Evolutionary conservation across 2,888 invertebrate genomes (phyloP), one percentile per base, ranked within the genome.

Genomic region (Amblyteles armatorius): DNA sequence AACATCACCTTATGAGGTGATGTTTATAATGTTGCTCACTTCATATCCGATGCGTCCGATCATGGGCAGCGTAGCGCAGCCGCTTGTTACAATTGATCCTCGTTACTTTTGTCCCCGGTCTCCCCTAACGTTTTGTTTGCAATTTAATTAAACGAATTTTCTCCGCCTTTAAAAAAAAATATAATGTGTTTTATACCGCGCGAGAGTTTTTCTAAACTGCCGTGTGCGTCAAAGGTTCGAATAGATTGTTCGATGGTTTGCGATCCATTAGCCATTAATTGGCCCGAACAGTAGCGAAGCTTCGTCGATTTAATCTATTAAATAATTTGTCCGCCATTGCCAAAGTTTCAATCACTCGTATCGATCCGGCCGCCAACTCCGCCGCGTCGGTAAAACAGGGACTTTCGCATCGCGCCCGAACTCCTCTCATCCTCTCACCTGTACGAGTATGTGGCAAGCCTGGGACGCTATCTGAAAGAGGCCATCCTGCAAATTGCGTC

Each of bases 381-480:
- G 22, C 57, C 11, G 11, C 19, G 57, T 57, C 57, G 57, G 57
- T 57, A 63, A 74, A 74, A 48, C 33, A 63, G 74, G 60, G 22
- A 13, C 63, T 60, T 63, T 74, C 44, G 44, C 60, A 74, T 74
- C 29, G 74, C 40, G 44, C 44, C 29, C 36, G 60, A 63, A 48
- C 74, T 63, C 60, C 74, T 50, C 63, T 60, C 60, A 26, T 19
- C 44, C 29, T 74, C 89, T 96, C 87, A 97, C 96, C 95, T 97
- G 96, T 80, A 97, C 96, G 85, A 97, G 94, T 87, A 97, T 96
- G 92, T 96, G 97, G 91, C 97, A 97, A 80, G 97, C 97, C 93
- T 97, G 97, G 16, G 97, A 96, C 4, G 97, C 97, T 88, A 97
- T 97, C 94, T 97, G 97, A 91, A 97, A 96, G 48, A 97, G 94